A percentile compares a stretch with the other conserved stretches of the same genome.
Conservation (phyloP, 2,113 vertebrate species). For the Sterrhoptilus dennistouni region DNA sequence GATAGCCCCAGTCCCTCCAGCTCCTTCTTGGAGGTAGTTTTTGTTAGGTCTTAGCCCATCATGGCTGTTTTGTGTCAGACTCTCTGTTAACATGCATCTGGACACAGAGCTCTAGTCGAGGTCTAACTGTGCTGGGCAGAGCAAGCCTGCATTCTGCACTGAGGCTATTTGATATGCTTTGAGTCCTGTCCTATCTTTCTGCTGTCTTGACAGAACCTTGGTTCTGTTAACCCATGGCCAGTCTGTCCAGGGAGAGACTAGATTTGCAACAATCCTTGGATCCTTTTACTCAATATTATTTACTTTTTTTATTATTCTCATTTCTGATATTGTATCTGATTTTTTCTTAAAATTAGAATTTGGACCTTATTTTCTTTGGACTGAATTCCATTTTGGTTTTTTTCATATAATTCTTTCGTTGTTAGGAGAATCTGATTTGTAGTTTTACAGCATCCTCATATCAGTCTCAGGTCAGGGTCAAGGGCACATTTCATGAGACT, state of each 20-base stretch:
- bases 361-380: neutral
- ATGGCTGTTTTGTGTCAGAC: neutral
- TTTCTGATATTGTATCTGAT: neutral
- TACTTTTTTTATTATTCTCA: neutral
- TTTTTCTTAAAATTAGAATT: too few species aligned
- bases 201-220: neutral
- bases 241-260: neutral
- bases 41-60: neutral
- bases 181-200: neutral
- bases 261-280: neutral
- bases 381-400: neutral
- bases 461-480: neutral
- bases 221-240: neutral
- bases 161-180: neutral
- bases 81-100: neutral
- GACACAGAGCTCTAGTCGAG: neutral
- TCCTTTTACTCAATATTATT: neutral
- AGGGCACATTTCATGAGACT: neutral
- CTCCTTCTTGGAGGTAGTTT: neutral
- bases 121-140: neutral
- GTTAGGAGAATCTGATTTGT: neutral
- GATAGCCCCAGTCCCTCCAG: neutral
- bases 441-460: neutral
- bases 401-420: neutral
- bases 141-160: neutral